Base-by-base conservation (phyloP, 2,888 invertebrate species). In the Acrobeloides nanus region DNA sequence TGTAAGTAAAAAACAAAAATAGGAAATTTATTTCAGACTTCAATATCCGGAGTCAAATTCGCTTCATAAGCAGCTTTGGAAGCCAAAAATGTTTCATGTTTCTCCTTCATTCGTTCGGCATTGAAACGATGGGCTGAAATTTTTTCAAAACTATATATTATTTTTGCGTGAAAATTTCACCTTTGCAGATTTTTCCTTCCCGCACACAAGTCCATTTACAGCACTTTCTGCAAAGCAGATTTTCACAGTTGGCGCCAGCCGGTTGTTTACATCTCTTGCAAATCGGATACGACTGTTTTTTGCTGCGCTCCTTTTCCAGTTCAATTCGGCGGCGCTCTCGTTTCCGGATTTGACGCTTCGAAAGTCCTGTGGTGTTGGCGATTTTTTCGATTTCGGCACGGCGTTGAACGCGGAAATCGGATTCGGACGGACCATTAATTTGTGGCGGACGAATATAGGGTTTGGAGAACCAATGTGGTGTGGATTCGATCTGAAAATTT, bases 401-500 rank as follows among this genome's bases (percentile, higher is more conserved):
- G 3, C 57, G 45, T 31, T 61, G 31, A 6, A 29, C 18, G 20
- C 57, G 53, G 26, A 50, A 60, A 5, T 40, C 55, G 2, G 27
- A 6, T 21, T 54, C 44, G 8, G 27, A 29, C 23, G 17, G 41
- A 12, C 27, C 25, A 21, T 42, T 15, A 4, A 18, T 24, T 27
- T 55, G 18, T 10, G n/a, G 23, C 29, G 67, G 53, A 12, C 69
- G 51, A 37, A 69, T 56, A 48, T 71, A 70, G 3, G 71, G 71
- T 46, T 71, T 68, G 18, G 59, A 59, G n/a, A 69, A 50, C 62
- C 63, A 71, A 41, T 66, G 64, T 6, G 68, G 66, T 23, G 59
- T 57, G 15, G 47, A 46, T 17, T 59, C 57, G 10, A 69, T 60
- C 50, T 61, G 12, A 35, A 43, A 26, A 17, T 35, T 3, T 53